Conservation (phyloP, 2,888 invertebrate genomes). For the Limnephilus lunatus region DNA sequence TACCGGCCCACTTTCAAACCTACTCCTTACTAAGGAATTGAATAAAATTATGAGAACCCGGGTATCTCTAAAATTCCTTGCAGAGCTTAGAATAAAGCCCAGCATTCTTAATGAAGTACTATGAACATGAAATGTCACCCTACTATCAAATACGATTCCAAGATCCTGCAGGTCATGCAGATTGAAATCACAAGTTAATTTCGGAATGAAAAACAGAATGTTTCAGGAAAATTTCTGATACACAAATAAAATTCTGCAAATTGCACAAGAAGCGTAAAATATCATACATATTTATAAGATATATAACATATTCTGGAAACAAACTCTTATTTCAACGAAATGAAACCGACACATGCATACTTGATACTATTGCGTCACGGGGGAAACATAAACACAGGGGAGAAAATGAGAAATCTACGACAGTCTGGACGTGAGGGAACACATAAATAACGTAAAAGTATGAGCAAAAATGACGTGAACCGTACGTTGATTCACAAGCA, state of each 20-base stretch:
- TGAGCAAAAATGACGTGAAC: constrained; percentile 16
- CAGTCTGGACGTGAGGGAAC: background rate
- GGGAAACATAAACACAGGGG: constrained; percentile 32
- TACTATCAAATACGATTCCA: too few species aligned
- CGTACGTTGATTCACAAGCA: constrained; percentile 21
- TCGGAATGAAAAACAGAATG: too few species aligned
- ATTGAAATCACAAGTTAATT: too few species aligned
- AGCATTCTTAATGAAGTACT: too few species aligned
- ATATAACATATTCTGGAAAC: constrained; percentile 11
- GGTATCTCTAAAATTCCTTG: too few species aligned
- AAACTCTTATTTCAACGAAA: background rate
- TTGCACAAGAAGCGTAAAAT: background rate
- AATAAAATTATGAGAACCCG: too few species aligned
- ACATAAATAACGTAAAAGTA: constrained; percentile 30
- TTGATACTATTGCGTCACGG: background rate
- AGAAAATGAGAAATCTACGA: background rate
- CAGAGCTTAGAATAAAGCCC: too few species aligned
- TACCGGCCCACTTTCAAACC: too few species aligned
- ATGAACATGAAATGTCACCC: too few species aligned
- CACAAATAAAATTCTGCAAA: background rate
- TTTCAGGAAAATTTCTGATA: background rate
- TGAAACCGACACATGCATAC: background rate
- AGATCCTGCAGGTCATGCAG: too few species aligned
- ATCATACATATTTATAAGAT: background rate
- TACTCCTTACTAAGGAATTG: too few species aligned